Evolutionary conservation across 2,888 invertebrate species (phyloP).

Genomic region (Drosophila demipolita): DNA sequence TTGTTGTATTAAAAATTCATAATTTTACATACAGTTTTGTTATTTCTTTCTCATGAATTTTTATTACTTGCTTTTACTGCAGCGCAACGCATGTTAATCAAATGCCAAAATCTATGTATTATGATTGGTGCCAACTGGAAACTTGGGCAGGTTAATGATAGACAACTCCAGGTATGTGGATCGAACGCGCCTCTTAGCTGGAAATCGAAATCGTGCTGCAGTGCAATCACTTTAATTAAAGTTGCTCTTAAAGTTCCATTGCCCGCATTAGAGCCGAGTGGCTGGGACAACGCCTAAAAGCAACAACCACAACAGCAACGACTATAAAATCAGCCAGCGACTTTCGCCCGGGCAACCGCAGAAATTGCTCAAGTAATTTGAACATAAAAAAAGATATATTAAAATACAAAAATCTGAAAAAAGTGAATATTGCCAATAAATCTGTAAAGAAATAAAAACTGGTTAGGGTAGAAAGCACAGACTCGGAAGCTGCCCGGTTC

Average conservation of each 20-base stretch:
- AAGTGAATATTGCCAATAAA: conserved; percentile 76
- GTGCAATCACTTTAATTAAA: conserved; percentile 73
- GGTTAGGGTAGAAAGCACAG: conserved; percentile 73
- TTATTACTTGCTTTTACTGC: not conserved
- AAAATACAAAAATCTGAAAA: conserved; percentile 44
- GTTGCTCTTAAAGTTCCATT: conserved; percentile 54
- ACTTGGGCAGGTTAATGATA: conserved; percentile 47
- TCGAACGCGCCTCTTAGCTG: conserved; percentile 51
- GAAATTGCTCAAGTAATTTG: conserved; percentile 67
- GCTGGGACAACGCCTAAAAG: conserved; percentile 66
- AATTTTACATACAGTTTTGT: not conserved
- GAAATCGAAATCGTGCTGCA: conserved; percentile 68
- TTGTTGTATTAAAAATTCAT: not conserved
- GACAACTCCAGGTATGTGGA: conserved; percentile 43
- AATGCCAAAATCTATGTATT: conserved; percentile 25
- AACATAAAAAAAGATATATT: conserved; percentile 28
- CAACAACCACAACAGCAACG: conserved; percentile 27
- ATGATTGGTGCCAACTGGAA: conserved; percentile 22
- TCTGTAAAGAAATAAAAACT: conserved; percentile 58
- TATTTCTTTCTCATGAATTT: not conserved
- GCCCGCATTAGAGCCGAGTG: conserved; percentile 49
- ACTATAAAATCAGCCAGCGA: conserved; percentile 45
- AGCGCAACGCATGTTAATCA: conserved; percentile 22
- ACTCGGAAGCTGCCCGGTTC: conserved; percentile 46
- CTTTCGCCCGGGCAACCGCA: conserved; percentile 67